Conservation (phyloP, 2,888 invertebrate genomes). For the Camptogramma bilineatum region DNA sequence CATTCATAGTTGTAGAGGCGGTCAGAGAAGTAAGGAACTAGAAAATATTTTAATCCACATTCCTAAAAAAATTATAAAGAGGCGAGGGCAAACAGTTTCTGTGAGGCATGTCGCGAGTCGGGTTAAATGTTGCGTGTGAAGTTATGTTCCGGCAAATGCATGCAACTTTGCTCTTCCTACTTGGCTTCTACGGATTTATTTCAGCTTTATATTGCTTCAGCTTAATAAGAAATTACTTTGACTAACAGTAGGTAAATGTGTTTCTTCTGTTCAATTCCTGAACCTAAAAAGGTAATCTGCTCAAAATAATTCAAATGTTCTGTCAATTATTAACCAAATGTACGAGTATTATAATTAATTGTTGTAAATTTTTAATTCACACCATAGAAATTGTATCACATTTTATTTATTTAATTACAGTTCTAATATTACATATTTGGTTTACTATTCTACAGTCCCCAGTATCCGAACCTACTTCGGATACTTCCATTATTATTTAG, state of each 20-base stretch:
- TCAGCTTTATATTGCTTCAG: background rate
- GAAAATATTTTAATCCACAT: conserved; percentile 1
- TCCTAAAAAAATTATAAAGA: conserved; percentile 19
- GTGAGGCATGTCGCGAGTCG: conserved; percentile 63
- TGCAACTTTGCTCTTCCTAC: conserved; percentile 60
- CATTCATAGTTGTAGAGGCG: background rate
- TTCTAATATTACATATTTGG: too few relatives aligned
- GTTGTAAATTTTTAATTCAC: too few relatives aligned
- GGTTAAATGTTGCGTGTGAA: conserved; percentile 83
- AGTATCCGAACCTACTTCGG: too few relatives aligned
- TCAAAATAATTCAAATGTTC: too few relatives aligned
- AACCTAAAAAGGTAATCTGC: too few relatives aligned
- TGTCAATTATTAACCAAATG: too few relatives aligned
- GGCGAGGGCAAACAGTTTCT: conserved; percentile 16
- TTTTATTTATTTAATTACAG: too few relatives aligned
- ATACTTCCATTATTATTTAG: too few relatives aligned
- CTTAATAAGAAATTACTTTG: background rate
- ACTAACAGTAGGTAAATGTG: background rate
- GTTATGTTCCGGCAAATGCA: conserved; percentile 76
- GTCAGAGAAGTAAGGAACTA: background rate
- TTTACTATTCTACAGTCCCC: too few relatives aligned
- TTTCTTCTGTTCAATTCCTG: background rate
- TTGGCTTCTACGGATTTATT: conserved; percentile 20
- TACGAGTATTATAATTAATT: too few relatives aligned
- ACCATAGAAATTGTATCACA: too few relatives aligned